These are phyloP conservation scores for Amphiura filiformis DNA, from an alignment of 35 echinoderm and acorn worm genomes.

Conservation along the genomic window DNA sequence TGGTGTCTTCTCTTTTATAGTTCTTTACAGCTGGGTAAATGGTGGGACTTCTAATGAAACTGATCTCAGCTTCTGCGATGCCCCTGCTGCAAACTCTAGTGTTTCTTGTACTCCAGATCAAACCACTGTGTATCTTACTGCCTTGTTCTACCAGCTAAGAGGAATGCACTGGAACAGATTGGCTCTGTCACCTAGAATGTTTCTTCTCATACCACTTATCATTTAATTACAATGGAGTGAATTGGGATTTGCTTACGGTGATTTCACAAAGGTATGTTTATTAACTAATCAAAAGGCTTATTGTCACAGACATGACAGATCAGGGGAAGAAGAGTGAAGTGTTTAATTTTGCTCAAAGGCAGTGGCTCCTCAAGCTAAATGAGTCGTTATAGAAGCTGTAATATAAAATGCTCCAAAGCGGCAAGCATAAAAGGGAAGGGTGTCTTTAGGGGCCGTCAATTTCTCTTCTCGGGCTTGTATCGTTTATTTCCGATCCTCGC, in stretches of 20 bases:
- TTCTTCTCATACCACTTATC: constrained; percentile 48
- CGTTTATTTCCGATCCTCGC: too few species aligned
- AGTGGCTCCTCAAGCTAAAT: too few species aligned
- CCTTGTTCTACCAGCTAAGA: neutral
- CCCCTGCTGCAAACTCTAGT: neutral
- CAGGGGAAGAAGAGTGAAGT: too few species aligned
- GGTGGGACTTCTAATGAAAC: neutral
- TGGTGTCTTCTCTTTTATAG: constrained; percentile 21
- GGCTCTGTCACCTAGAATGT: neutral
- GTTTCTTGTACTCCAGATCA: neutral
- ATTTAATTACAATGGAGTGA: constrained; percentile 57
- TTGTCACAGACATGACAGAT: too few species aligned
- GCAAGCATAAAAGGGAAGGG: too few species aligned
- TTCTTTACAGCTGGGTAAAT: neutral
- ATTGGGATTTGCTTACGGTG: constrained; percentile 45
- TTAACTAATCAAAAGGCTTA: too few species aligned
- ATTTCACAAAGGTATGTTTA: constrained; percentile 60
- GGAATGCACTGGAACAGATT: neutral
- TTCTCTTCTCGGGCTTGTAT: too few species aligned
- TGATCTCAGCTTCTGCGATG: neutral
- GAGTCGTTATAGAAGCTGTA: too few species aligned
- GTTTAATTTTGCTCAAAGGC: too few species aligned
- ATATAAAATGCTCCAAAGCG: too few species aligned
- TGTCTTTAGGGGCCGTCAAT: too few species aligned
- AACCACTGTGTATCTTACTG: neutral